Evolutionary conservation across 2,797 vertebrate species (phyloP).

Genomic region (Acridotheres tristis): DNA sequence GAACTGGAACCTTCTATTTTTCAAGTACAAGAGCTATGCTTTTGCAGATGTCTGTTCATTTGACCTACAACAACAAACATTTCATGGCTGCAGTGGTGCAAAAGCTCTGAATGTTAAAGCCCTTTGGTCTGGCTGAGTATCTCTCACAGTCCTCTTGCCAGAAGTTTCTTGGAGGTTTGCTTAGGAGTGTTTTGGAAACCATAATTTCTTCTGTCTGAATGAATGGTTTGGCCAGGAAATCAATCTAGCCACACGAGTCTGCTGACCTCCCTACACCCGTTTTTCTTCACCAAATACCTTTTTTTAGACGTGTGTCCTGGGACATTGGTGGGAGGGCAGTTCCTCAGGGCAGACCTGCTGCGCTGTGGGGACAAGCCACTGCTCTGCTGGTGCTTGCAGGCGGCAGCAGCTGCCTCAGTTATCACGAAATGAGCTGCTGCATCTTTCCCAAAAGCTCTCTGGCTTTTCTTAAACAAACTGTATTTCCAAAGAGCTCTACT

Average conservation of each 20-base stretch:
- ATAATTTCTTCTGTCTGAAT: constrained; percentile 49
- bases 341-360: not conserved
- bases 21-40: not conserved
- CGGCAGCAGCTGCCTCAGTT: not conserved
- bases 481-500: not conserved
- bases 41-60: constrained; percentile 4
- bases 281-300: not conserved
- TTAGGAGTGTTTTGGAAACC: constrained; percentile 51
- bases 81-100: not conserved
- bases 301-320: not conserved
- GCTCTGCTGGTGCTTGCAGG: not conserved
- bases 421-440: rapidly evolving
- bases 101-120: constrained; percentile 29
- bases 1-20: constrained; percentile 2
- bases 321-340: not conserved
- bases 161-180: constrained; percentile 47
- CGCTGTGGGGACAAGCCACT: not conserved
- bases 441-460: not conserved
- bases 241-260: constrained; percentile 32
- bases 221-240: constrained; percentile 62
- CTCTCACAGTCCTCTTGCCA: constrained; percentile 27
- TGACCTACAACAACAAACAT: constrained; percentile 4
- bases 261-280: constrained; percentile 33
- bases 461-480: not conserved
- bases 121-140: not conserved